Evolutionary conservation across 1,140 invertebrate genomes (phyloP).

Genomic region (Drosophila chauvacae): DNA sequence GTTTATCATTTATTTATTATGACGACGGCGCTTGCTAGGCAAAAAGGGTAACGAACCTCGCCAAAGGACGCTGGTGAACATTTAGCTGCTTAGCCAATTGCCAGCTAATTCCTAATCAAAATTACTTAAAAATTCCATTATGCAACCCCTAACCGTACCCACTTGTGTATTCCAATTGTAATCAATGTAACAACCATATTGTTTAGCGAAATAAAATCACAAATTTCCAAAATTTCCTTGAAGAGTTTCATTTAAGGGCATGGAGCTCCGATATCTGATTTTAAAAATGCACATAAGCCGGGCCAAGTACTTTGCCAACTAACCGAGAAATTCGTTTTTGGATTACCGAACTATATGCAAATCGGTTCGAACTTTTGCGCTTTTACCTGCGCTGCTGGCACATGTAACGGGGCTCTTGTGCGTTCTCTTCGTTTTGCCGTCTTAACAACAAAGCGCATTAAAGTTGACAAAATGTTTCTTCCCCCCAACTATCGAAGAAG

Average conservation of each 20-base stretch:
- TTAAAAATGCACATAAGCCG: constrained; percentile 27
- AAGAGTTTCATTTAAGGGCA: not conserved
- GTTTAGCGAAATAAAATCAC: constrained; percentile 38
- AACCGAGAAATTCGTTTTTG: constrained; percentile 40
- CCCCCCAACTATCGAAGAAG: constrained; percentile 52
- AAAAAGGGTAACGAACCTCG: constrained; percentile 1
- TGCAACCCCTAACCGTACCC: constrained; percentile 18
- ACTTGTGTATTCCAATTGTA: constrained; percentile 54
- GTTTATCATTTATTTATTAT: constrained; percentile 70
- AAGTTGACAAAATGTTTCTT: constrained; percentile 69
- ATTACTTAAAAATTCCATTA: constrained; percentile 71
- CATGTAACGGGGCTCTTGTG: constrained; percentile 22
- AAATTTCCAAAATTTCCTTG: not conserved
- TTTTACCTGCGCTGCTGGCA: constrained; percentile 37
- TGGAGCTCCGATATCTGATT: constrained; percentile 7
- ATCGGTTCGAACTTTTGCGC: constrained; percentile 62
- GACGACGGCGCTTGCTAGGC: constrained; percentile 51
- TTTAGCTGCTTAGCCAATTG: constrained; percentile 65
- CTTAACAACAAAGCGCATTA: constrained; percentile 69
- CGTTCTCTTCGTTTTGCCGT: constrained; percentile 20
- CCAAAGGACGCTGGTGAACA: constrained; percentile 21
- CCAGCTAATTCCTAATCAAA: constrained; percentile 62
- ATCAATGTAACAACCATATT: constrained; percentile 33
- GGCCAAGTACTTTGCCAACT: constrained; percentile 37
- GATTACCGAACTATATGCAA: constrained; percentile 48